Evolutionary conservation across 2,113 vertebrate genomes (phyloP), one percentile per base, ranked within the genome.

Genomic region (Lathamus discolor): DNA sequence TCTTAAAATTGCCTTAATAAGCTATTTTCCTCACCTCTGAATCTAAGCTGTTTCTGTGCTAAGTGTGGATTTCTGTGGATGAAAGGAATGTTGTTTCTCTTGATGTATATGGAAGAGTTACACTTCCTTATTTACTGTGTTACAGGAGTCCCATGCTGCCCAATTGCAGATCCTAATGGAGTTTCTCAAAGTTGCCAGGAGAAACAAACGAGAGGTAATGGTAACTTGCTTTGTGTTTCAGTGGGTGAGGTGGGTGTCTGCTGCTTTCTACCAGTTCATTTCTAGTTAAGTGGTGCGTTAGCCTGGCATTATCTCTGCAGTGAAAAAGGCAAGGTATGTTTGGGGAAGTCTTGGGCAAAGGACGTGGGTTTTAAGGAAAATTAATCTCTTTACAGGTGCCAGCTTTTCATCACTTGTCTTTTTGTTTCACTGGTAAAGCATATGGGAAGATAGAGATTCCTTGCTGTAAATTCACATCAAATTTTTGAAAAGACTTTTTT

Each of bases 151-250:
- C 28, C 99, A 99, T 96, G 99, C 99, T 97, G 99, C 99, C 90
- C 99, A 99, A 31, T 97, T 99, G 92, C 99, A 99, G 95, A 99
- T 99, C 96, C 98, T 99, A 72, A 99, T 99, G 99, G 99, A 99
- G 97, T 99, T 99, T 90, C 98, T 99, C n/a, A 99, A 99, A 98
- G 99, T 99, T 98, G 99, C 99, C 84, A 98, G 99, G 93, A 98
- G 99, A 95, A 99, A 99, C 98, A 99, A 99, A 95, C 98, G 98
- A 99, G 99, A 99, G 99, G 99, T 99, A 98, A 97, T 66, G 99
- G 99, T 99, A 98, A 97, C 74, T 92, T 91, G 80, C 67, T 92
- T 95, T 96, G 62, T 95, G 81, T 95, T 94, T 95, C 92, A 72
- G 39, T 88, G 43, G 11, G 57, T 92, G 43, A 92, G 61, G 70